These are phyloP conservation scores for Nothocercus julius DNA, from an alignment of 2,113 vertebrate species.

Conservation along the genomic window DNA sequence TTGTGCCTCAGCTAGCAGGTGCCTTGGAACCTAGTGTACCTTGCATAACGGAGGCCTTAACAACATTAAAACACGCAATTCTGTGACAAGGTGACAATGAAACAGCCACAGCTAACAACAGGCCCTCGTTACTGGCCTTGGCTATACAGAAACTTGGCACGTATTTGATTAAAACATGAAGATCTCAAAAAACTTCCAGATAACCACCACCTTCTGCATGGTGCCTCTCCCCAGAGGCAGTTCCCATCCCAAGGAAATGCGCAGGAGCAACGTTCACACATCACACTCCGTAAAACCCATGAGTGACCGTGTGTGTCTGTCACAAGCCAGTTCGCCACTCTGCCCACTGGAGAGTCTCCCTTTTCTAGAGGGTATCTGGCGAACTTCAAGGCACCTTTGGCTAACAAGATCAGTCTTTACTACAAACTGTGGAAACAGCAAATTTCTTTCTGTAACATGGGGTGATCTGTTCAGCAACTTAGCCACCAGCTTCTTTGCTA, in stretches of 20 bases:
- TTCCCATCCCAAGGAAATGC: fast-evolving
- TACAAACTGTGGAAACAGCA: neutral
- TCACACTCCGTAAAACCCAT: neutral
- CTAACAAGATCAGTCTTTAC: fast-evolving
- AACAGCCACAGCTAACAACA: neutral
- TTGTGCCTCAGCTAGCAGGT: neutral
- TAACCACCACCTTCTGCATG: neutral
- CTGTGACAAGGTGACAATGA: neutral
- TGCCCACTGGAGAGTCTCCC: neutral
- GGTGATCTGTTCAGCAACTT: fast-evolving
- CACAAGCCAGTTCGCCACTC: neutral
- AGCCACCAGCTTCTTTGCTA: neutral
- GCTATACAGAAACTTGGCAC: neutral
- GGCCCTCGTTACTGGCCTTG: neutral
- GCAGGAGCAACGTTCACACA: fast-evolving
- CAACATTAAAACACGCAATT: neutral
- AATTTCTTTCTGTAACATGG: fast-evolving
- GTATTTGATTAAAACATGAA: neutral
- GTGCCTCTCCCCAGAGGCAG: neutral
- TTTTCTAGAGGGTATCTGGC: fast-evolving
- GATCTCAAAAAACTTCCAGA: neutral
- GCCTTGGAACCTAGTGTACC: neutral
- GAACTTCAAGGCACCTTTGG: neutral
- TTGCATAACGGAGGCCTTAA: neutral
- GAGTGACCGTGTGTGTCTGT: fast-evolving